Evolutionary conservation across 2,888 invertebrate species (phyloP).

Genomic region (Oscheius sp.): DNA sequence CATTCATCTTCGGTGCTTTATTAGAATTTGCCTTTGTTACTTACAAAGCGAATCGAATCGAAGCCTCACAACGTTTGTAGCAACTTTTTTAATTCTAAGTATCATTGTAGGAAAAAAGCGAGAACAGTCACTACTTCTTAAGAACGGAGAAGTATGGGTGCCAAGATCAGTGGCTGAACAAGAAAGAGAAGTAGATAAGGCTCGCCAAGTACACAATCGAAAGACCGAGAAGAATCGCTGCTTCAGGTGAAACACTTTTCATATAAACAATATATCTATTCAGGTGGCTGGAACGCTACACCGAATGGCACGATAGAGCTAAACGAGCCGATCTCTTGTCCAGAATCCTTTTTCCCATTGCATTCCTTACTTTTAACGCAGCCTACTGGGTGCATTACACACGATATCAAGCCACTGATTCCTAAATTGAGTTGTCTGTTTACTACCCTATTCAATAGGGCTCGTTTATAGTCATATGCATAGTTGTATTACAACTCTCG

Average conservation of each 20-base stretch:
- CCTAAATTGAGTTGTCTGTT: neutral
- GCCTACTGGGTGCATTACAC: constrained; percentile 59
- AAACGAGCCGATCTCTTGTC: constrained; percentile 69
- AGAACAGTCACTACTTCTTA: constrained; percentile 37
- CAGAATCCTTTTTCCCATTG: constrained; percentile 59
- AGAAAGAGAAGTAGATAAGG: constrained; percentile 55
- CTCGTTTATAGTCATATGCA: constrained; percentile 5
- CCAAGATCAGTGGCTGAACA: constrained; percentile 53
- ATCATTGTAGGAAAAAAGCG: constrained; percentile 22
- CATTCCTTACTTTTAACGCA: constrained; percentile 61
- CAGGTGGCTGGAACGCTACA: constrained; percentile 58
- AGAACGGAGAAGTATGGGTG: constrained; percentile 47
- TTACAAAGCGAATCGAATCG: constrained; percentile 77
- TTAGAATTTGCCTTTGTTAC: constrained; percentile 97
- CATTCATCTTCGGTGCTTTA: constrained; percentile 93
- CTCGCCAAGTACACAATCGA: constrained; percentile 34
- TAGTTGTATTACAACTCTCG: constrained; percentile 5
- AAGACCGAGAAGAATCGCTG: constrained; percentile 23
- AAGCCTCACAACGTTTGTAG: constrained; percentile 42
- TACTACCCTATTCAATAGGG: neutral
- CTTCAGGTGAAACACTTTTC: constrained; percentile 10
- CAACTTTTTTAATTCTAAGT: too few relatives aligned
- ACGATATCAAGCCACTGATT: constrained; percentile 41
- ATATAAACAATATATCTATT: constrained; percentile 7
- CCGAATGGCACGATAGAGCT: constrained; percentile 65